Conservation (phyloP, 2,888 invertebrate species). For the Zootermopsis nevadensis region DNA sequence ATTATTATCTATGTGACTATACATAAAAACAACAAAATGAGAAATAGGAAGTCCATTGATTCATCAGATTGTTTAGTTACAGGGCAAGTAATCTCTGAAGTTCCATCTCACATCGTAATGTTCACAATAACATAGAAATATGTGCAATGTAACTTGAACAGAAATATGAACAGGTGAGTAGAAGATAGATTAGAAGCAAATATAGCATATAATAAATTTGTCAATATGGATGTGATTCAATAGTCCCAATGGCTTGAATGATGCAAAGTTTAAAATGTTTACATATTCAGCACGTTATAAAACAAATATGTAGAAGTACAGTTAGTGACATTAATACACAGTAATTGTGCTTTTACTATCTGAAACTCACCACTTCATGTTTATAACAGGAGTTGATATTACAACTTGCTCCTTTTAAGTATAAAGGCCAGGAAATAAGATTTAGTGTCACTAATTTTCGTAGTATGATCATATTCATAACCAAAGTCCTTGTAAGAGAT, state of each 20-base stretch:
- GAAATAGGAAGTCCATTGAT: conserved; percentile 49
- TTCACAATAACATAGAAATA: conserved; percentile 23
- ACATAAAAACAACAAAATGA: conserved; percentile 35
- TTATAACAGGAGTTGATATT: background rate
- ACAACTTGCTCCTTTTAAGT: background rate
- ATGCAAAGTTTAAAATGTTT: conserved; percentile 25
- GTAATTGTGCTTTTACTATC: conserved; percentile 5
- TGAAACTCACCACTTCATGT: conserved; percentile 36
- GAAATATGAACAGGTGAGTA: conserved; percentile 28
- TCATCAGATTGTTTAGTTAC: conserved; percentile 21
- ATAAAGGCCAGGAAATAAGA: conserved; percentile 28
- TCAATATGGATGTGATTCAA: conserved; percentile 7
- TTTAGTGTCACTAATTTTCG: too few species aligned
- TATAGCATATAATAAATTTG: conserved; percentile 11
- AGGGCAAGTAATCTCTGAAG: background rate
- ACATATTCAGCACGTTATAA: conserved; percentile 19
- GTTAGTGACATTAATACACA: background rate
- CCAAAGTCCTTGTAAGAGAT: too few species aligned
- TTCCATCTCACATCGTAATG: background rate
- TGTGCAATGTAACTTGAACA: background rate
- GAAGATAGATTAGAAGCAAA: conserved; percentile 28
- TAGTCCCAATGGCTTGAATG: background rate
- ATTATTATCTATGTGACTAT: conserved; percentile 26
- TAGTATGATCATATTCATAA: too few species aligned
- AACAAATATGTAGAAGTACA: conserved; percentile 25